Base-by-base conservation (phyloP, 2,888 invertebrate genomes). In the Limnephilus marmoratus region DNA sequence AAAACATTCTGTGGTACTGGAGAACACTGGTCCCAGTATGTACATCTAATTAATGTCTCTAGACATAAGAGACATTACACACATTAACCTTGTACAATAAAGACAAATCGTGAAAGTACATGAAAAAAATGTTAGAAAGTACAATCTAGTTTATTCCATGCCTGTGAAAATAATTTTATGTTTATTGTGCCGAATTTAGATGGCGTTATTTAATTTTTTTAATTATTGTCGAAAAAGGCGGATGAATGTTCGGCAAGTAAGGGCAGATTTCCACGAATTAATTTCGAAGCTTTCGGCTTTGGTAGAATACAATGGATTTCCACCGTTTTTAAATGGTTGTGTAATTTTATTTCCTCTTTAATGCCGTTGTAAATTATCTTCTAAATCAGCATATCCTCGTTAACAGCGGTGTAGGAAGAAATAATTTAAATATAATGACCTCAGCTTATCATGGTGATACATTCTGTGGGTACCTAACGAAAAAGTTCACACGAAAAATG, bases 251-350 rank as follows among this genome's bases (percentile, higher is more conserved):
- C 68, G 31, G 87, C 53, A 87, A 87, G 87, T 53, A 18, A 41
- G 31, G 82, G 45, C 29, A 82, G 29, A 90, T n/a, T 89, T 82
- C 49, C 90, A 37, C 7, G 90, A 90, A 90, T 82, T 90, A 81
- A 82, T 89, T 89, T 81, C 12, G 41, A 31, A 18, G 34, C 80
- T 81, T 89, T 89, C 24, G 89, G 89, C 81, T 81, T 89, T 37
- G 13, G 34, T n/a, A 53, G 29, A 41, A 85, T 41, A 41, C 85
- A 41, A 85, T 85, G 37, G 85, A 11, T 41, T 24, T 37, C 24
- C 12, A 24, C 24, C 7, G n/a, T 83, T 83, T 82, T 37, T 83
- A 34, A 83, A 83, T 37, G 13, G 37, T 85, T 13, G 37, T 37
- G 85, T 37, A 24, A 41, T 85, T 85, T 37, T 18, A 41, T 24